Conservation (phyloP, 2,888 invertebrate genomes). For the Altica lythri region DNA sequence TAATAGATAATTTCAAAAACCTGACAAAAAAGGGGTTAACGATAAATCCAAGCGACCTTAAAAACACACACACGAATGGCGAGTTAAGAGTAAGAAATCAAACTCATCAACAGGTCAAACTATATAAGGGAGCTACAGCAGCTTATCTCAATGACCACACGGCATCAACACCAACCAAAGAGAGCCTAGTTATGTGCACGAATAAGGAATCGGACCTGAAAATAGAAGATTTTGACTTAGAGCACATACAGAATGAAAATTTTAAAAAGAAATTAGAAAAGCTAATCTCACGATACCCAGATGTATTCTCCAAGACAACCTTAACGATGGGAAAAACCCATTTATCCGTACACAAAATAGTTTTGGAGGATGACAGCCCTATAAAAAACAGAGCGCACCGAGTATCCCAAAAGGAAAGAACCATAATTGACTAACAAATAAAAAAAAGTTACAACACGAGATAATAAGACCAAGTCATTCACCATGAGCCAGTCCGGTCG, state of each 20-base stretch:
- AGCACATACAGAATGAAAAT: slow-evolving; percentile 1
- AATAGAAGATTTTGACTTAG: slow-evolving; percentile 10
- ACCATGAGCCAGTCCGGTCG: slow-evolving; percentile 27
- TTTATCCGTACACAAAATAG: slow-evolving; percentile 32
- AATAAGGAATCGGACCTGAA: no score
- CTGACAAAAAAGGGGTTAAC: no score
- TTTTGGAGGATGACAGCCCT: slow-evolving; percentile 26
- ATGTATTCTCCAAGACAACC: slow-evolving; percentile 29
- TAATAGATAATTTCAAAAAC: no score
- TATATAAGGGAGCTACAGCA: no score
- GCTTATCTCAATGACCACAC: no score
- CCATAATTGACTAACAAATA: slow-evolving; percentile 30
- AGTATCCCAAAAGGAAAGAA: slow-evolving; percentile 33
- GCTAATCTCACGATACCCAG: slow-evolving; percentile 5
- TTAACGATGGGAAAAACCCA: slow-evolving; percentile 30
- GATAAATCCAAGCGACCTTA: no score
- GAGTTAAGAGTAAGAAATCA: no score
- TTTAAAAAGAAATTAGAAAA: neutral
- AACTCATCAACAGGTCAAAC: no score
- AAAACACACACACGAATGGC: no score
- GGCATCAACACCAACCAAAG: no score
- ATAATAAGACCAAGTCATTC: slow-evolving; percentile 28
- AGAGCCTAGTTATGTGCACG: no score
- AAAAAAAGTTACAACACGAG: slow-evolving; percentile 30
- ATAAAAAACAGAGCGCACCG: slow-evolving; percentile 33